A percentile compares a stretch with the other conserved stretches of the same genome.
These are phyloP conservation scores for Perizoma flavofasciatum DNA, from an alignment of 2,888 invertebrate species.

Conservation along the genomic window DNA sequence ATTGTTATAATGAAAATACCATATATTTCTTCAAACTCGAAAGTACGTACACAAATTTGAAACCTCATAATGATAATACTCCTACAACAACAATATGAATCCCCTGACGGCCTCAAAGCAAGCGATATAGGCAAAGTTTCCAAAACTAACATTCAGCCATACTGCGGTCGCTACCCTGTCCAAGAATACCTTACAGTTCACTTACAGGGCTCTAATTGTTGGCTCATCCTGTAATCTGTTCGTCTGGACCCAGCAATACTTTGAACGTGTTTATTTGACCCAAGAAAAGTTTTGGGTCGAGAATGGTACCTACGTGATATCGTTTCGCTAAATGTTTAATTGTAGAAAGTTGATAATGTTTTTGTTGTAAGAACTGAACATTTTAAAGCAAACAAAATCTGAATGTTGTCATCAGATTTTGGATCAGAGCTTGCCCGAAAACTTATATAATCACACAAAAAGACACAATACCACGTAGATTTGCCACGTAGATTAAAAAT, in stretches of 20 bases:
- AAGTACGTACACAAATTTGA: not conserved
- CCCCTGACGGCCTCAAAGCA: slow-evolving; percentile 7
- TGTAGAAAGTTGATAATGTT: slow-evolving; percentile 20
- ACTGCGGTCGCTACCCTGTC: slow-evolving; percentile 4
- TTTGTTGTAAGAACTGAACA: slow-evolving; percentile 14
- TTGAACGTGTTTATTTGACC: slow-evolving; percentile 29
- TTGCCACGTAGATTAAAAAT: too few relatives aligned
- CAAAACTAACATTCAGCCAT: slow-evolving; percentile 21
- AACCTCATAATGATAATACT: slow-evolving; percentile 18
- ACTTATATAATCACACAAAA: too few relatives aligned
- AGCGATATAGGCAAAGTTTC: slow-evolving; percentile 20
- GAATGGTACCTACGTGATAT: slow-evolving; percentile 14
- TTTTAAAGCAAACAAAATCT: not conserved
- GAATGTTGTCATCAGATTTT: not conserved
- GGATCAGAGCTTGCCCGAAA: too few relatives aligned
- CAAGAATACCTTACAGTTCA: slow-evolving; percentile 7
- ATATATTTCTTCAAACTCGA: not conserved
- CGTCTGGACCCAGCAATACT: slow-evolving; percentile 19
- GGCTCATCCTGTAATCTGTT: slow-evolving; percentile 21
- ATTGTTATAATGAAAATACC: too few relatives aligned
- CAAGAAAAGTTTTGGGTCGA: slow-evolving; percentile 26
- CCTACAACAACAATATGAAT: slow-evolving; percentile 11
- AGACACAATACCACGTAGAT: too few relatives aligned
- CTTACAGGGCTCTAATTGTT: slow-evolving; percentile 10
- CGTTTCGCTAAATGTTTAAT: slow-evolving; percentile 19